Evolutionary conservation across 2,888 invertebrate genomes (phyloP), one percentile per base, ranked within the genome.

Genomic region (Pyrrhia umbra): DNA sequence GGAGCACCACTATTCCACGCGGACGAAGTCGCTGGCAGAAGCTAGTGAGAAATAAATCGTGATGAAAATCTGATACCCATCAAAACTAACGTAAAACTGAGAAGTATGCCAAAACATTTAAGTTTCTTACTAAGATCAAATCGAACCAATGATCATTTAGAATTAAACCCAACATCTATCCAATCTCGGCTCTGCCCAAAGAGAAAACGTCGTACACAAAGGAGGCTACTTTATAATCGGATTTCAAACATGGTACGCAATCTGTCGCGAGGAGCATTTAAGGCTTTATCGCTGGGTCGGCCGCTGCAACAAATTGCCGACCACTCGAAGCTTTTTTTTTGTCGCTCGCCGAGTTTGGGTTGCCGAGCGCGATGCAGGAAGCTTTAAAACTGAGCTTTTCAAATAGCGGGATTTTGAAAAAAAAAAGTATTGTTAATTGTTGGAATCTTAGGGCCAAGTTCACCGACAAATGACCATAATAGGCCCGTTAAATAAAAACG

Each of bases 161-260:
- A 70, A 67, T 64, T 37, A 59, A 61, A 64, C n/a, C 2, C 39
- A 52, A 52, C 54, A 58, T 61, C 76, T 75, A 79, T 49, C 58
- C 60, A 55, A 62, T 64, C 57, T 70, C 68, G 51, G 50, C 54
- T 43, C 15, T 61, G 54, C 30, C 49, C 51, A 57, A 68, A 73
- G 73, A 65, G 69, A 63, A 72, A 77, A 65, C 58, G 45, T 51
- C n/a, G 30, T 63, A 63, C 56, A 77, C 72, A 75, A 81, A 77
- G 59, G 68, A 67, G 65, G 72, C 67, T 76, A 64, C 66, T 82
- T 79, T 81, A 80, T 80, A 79, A 81, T 80, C 79, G 67, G 68
- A 79, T 77, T 71, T 80, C 75, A 80, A 80, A 82, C 79, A 81
- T 70, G 81, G 80, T 13, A 75, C 69, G 77, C 77, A 81, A 82